These are phyloP conservation scores for Diceros bicornis DNA, from an alignment of 2,797 vertebrate species.

Conservation along the genomic window DNA sequence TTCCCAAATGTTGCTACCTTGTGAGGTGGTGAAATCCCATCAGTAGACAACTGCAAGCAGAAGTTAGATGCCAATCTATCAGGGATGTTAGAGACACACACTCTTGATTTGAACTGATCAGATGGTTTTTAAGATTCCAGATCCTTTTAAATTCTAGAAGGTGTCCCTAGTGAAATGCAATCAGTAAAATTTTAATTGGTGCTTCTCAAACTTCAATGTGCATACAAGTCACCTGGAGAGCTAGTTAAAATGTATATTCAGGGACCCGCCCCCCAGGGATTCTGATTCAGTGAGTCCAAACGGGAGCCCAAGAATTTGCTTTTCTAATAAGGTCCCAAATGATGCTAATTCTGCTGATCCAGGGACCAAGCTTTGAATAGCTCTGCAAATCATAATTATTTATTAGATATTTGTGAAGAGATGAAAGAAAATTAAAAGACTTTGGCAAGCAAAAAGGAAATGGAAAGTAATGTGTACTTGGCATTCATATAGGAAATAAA, in stretches of 20 bases:
- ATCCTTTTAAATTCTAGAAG: conserved; percentile 19
- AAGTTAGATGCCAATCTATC: background rate
- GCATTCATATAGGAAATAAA: conserved; percentile 50
- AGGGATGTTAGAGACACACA: background rate
- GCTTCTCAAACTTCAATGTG: background rate
- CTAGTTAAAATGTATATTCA: background rate
- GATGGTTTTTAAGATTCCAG: background rate
- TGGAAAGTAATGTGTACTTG: conserved; percentile 58
- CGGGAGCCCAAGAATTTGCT: background rate
- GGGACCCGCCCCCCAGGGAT: background rate
- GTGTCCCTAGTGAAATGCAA: background rate
- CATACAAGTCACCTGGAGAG: background rate
- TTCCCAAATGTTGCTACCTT: background rate
- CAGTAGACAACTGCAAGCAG: background rate
- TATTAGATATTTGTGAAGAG: conserved; percentile 67
- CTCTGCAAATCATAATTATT: conserved; percentile 60
- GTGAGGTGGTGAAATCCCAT: background rate
- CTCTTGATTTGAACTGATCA: background rate
- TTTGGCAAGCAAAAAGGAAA: conserved; percentile 69
- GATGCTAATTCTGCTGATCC: background rate
- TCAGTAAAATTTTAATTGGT: background rate
- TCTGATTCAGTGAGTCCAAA: background rate
- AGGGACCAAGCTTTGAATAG: background rate
- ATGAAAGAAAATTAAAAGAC: conserved; percentile 67
- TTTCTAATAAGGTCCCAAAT: conserved; percentile 55